Conservation (phyloP, 37 sponge, comb jelly and placozoan species). For the Amphimedon queenslandica region DNA sequence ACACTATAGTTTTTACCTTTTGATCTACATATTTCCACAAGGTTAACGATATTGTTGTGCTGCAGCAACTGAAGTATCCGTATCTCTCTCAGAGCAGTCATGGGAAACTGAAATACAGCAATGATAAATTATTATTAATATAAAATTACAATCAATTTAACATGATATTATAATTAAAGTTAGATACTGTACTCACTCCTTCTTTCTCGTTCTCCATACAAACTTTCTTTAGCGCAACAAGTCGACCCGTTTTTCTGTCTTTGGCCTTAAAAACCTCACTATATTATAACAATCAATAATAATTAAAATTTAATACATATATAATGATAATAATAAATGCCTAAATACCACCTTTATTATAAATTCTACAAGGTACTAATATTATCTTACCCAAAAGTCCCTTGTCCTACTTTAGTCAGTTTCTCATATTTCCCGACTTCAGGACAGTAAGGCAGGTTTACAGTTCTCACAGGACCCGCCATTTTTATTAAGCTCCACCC, state of each 20-base stretch:
- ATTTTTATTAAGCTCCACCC: background rate
- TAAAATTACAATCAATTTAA: too few species aligned
- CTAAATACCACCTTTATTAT: background rate
- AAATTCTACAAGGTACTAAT: too few species aligned
- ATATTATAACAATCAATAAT: background rate
- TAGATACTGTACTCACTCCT: too few species aligned
- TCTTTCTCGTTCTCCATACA: constrained; percentile 98
- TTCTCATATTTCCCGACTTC: constrained; percentile 94
- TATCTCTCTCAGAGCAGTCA: constrained; percentile 98
- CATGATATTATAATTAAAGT: too few species aligned
- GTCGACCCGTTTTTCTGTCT: constrained; percentile 57
- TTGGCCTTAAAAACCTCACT: constrained; percentile 91
- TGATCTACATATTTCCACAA: constrained; percentile 84
- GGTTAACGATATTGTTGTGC: constrained; percentile 87
- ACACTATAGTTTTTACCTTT: too few species aligned
- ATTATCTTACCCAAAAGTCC: constrained; percentile 91
- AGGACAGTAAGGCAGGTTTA: constrained; percentile 73
- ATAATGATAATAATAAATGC: background rate
- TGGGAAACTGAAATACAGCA: constrained; percentile 93
- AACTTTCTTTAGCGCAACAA: constrained; percentile 96
- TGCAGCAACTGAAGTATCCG: constrained; percentile 81
- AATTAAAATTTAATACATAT: background rate
- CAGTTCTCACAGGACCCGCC: background rate
- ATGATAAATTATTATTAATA: too few species aligned
- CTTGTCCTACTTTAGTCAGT: constrained; percentile 92